A percentile compares a stretch with the other conserved stretches of the same genome.
phyloP scores from a whole-genome alignment of 2,888 invertebrate species.

The Arenicola marina region DNA sequence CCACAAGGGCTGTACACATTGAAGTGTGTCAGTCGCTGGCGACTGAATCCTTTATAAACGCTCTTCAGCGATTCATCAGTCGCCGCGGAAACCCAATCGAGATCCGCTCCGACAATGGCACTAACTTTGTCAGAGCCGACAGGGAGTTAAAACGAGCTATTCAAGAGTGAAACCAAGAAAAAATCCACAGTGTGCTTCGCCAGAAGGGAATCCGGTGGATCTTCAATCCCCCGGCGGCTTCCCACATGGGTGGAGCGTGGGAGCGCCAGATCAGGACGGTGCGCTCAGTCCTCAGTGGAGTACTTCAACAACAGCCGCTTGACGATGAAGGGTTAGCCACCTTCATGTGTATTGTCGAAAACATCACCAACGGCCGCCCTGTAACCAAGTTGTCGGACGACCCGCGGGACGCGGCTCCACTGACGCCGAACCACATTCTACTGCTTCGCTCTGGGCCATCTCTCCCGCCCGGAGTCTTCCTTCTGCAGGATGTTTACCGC shows the following conservation, averaged over 20 bases:
- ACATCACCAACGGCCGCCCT: background rate
- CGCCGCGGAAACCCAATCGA: background rate
- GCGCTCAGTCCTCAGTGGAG: background rate
- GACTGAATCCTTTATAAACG: background rate
- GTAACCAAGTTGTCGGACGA: background rate
- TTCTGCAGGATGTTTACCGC: background rate
- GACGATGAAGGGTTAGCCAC: background rate
- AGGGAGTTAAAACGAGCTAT: background rate
- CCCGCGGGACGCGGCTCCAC: background rate
- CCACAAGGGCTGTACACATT: background rate
- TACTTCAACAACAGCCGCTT: background rate
- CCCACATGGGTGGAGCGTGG: background rate
- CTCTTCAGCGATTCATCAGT: background rate
- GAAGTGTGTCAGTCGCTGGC: background rate
- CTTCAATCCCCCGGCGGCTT: conserved; percentile 2
- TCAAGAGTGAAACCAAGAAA: background rate
- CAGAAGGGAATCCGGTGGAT: background rate
- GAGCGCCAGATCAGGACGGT: conserved; percentile 1
- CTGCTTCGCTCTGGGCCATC: background rate
- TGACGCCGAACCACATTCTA: background rate
- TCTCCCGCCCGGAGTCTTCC: background rate
- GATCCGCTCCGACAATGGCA: conserved; percentile 1
- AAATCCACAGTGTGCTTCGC: background rate
- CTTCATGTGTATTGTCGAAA: background rate
- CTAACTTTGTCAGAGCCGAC: background rate